Base-by-base conservation (phyloP, 2,113 vertebrate species). In the Anthoscopus minutus region DNA sequence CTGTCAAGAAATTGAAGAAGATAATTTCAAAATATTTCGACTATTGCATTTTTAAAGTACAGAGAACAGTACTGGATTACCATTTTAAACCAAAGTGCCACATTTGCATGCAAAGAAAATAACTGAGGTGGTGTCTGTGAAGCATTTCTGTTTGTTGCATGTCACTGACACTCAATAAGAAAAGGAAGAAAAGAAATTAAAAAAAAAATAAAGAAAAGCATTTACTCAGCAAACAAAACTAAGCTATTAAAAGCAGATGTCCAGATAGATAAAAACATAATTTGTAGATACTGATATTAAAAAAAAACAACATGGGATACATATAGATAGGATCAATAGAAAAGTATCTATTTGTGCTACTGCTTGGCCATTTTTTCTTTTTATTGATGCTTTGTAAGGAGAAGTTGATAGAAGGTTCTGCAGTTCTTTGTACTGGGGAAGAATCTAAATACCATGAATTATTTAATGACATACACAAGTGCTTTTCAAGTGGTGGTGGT, bases 1-100 rank as follows among this genome's bases (percentile, higher is more conserved):
- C 21, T 76, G 8, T 53, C 50, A 65, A 84, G 11, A 10, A 92
- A 80, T 18, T 16, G 48, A 45, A 87, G 8, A 76, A 73, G 67
- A 69, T 19, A 62, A 82, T 91, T 91, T 84, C 15, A 44, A 45
- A 53, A 11, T 56, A 83, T 88, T 91, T 67, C 23, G 89, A 40
- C 40, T 54, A 56, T 3, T 70, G 20, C 11, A 12, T 71, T 71
- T 81, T 82, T 86, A 3, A 81, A 42, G 28, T 35, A 33, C 31
- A 57, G 28, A 42, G 54, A 81, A 33, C 30, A 66, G 40, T 30
- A 37, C 11, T 25, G 13, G 19, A 54, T 65, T 71, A 47, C 22
- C 2, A 71, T 61, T 69, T 69, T 80, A 65, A 91, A 82, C 4
- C 9, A 66, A 87, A 72, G 57, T 51, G 13, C 10, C 53, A 65